These are phyloP conservation scores for Helicoverpa assulta DNA, from an alignment of 2,888 invertebrate genomes.

Conservation along the genomic window DNA sequence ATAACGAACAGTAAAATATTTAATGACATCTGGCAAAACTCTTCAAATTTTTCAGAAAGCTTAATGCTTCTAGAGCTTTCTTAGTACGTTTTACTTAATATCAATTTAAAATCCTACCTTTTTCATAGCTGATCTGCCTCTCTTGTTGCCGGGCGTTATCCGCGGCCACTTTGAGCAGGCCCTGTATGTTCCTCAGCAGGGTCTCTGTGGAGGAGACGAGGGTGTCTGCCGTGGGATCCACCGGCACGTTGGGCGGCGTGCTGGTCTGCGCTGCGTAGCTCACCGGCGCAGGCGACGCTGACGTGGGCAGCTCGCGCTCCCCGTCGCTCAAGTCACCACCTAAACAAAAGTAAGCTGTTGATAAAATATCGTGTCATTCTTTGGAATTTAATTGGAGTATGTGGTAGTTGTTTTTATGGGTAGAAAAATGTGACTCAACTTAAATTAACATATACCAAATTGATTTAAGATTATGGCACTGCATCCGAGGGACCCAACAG, in stretches of 20 bases:
- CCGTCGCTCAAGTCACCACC: constrained; percentile 94
- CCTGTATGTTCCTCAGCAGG: constrained; percentile 98
- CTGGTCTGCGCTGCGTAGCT: constrained; percentile 95
- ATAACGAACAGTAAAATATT: too few relatives aligned
- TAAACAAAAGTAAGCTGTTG: constrained; percentile 64
- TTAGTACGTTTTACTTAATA: too few relatives aligned
- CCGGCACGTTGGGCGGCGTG: constrained; percentile 84
- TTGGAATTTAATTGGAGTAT: neutral
- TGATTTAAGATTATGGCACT: constrained; percentile 8
- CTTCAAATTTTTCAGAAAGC: too few relatives aligned
- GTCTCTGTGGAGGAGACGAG: constrained; percentile 97
- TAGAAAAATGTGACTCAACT: constrained; percentile 1
- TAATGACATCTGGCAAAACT: too few relatives aligned
- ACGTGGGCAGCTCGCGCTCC: constrained; percentile 92
- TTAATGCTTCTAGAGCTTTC: too few relatives aligned
- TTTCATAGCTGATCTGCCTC: constrained; percentile 98
- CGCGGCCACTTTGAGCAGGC: constrained; percentile 98
- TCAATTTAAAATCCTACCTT: constrained; percentile 92
- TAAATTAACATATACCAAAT: constrained; percentile 18
- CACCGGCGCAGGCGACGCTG: constrained; percentile 92
- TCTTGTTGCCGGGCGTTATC: constrained; percentile 99
- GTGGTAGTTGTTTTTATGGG: neutral
- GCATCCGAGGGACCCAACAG: constrained; percentile 10
- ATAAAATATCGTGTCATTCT: constrained; percentile 49
- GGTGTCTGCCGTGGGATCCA: constrained; percentile 87